Conservation (phyloP, 2,888 invertebrate species). For the Argyresthia albistria region DNA sequence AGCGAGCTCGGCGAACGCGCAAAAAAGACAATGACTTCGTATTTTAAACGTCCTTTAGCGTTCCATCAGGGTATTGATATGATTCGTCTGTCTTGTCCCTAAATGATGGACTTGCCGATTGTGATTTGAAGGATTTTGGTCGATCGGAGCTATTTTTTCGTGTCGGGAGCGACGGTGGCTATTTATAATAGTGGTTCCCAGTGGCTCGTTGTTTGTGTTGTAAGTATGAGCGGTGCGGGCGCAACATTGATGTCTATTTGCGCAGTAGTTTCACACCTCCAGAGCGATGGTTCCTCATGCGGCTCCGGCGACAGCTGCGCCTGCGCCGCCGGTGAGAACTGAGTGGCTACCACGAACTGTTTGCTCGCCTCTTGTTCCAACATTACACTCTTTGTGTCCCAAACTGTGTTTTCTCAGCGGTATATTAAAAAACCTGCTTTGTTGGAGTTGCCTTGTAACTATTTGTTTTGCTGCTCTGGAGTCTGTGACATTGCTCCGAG, state of each 20-base stretch:
- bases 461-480: too few species aligned
- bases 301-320: neutral
- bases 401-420: neutral
- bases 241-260: neutral
- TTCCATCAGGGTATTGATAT: slow-evolving; percentile 57
- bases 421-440: too few species aligned
- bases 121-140: slow-evolving; percentile 20
- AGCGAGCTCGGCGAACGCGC: slow-evolving; percentile 40
- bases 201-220: neutral
- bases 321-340: neutral
- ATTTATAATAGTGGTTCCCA: too few species aligned
- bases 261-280: neutral
- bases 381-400: neutral
- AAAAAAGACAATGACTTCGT: slow-evolving; percentile 64
- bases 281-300: too few species aligned
- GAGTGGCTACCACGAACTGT: slow-evolving; percentile 4
- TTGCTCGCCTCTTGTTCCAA: slow-evolving; percentile 2
- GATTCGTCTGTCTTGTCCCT: slow-evolving; percentile 37
- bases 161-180: too few species aligned
- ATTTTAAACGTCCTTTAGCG: slow-evolving; percentile 63
- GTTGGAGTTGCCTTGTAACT: too few species aligned
- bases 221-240: neutral
- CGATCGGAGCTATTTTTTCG: neutral
- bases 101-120: slow-evolving; percentile 31
- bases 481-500: too few species aligned